These are phyloP conservation scores for Euglossa dilemma DNA, from an alignment of 1,140 invertebrate species.

Conservation along the genomic window DNA sequence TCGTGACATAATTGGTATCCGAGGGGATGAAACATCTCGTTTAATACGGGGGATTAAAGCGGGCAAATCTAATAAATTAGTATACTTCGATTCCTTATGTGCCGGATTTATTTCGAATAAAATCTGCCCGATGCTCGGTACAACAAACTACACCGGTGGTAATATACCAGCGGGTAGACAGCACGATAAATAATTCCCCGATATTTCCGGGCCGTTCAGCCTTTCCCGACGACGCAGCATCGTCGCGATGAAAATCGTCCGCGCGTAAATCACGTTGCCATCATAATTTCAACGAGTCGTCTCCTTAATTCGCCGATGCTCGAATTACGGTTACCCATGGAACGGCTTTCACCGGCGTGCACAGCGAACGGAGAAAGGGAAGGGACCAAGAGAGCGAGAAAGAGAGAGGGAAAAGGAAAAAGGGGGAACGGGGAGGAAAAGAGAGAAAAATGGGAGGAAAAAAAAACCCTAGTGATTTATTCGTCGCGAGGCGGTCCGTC, in stretches of 20 bases:
- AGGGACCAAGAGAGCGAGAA: not conserved
- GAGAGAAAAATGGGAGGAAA: not conserved
- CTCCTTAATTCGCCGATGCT: slow-evolving; percentile 65
- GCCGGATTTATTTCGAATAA: too few species aligned
- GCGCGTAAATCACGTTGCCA: slow-evolving; percentile 37
- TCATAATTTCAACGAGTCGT: slow-evolving; percentile 54
- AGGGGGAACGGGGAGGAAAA: not conserved
- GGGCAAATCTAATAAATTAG: too few species aligned
- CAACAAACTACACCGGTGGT: not conserved
- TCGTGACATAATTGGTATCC: too few species aligned
- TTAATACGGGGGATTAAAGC: too few species aligned
- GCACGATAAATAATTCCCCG: not conserved
- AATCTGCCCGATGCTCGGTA: not conserved
- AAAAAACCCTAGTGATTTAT: slow-evolving; percentile 71
- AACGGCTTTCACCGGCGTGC: slow-evolving; percentile 49
- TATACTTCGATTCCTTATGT: too few species aligned
- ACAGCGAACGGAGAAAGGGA: not conserved
- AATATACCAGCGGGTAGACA: slow-evolving; percentile 1
- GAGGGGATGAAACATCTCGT: too few species aligned
- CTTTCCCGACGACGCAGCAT: not conserved
- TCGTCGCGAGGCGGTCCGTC: slow-evolving; percentile 75
- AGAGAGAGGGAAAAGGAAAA: not conserved
- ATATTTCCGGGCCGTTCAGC: not conserved
- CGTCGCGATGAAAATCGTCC: not conserved
- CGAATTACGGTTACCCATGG: slow-evolving; percentile 59